A percentile compares a stretch with the other conserved stretches of the same genome.
Conservation (phyloP, 1,140 invertebrate species). For the Choristoneura fumiferana region DNA sequence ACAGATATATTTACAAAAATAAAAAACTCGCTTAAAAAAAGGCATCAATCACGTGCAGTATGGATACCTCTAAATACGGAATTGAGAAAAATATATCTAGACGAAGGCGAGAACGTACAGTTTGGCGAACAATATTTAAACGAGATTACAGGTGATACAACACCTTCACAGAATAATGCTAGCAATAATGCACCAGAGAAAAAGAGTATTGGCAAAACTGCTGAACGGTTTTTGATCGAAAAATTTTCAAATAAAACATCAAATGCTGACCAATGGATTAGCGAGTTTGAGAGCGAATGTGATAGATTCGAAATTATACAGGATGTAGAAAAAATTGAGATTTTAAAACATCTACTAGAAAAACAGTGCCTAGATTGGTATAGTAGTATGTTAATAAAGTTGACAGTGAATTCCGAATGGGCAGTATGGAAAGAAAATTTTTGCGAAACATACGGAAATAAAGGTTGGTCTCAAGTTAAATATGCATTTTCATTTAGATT, state of each 20-base stretch:
- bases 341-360: slow-evolving; percentile 39
- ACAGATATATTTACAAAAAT: too few relatives aligned
- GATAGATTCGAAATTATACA: slow-evolving; percentile 26
- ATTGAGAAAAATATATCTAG: slow-evolving; percentile 37
- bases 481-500: slow-evolving; percentile 44
- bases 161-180: slow-evolving; percentile 3
- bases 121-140: slow-evolving; percentile 43
- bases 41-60: slow-evolving; percentile 28
- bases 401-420: slow-evolving; percentile 42
- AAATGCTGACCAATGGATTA: slow-evolving; percentile 36
- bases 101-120: slow-evolving; percentile 45
- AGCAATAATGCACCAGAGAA: slow-evolving; percentile 13
- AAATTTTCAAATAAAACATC: slow-evolving; percentile 39
- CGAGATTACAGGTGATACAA: slow-evolving; percentile 25
- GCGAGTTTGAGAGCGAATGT: slow-evolving; percentile 35
- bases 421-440: slow-evolving; percentile 43
- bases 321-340: slow-evolving; percentile 40
- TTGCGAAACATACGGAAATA: slow-evolving; percentile 45
- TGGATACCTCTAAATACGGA: slow-evolving; percentile 33
- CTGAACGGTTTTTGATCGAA: slow-evolving; percentile 33
- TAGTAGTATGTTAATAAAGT: slow-evolving; percentile 42
- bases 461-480: slow-evolving; percentile 42
- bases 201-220: slow-evolving; percentile 30
- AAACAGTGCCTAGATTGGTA: slow-evolving; percentile 43
- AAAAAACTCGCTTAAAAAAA: too few relatives aligned